phyloP scores from a whole-genome alignment of 1,140 invertebrate genomes.

The Marisa cornuarietis region DNA sequence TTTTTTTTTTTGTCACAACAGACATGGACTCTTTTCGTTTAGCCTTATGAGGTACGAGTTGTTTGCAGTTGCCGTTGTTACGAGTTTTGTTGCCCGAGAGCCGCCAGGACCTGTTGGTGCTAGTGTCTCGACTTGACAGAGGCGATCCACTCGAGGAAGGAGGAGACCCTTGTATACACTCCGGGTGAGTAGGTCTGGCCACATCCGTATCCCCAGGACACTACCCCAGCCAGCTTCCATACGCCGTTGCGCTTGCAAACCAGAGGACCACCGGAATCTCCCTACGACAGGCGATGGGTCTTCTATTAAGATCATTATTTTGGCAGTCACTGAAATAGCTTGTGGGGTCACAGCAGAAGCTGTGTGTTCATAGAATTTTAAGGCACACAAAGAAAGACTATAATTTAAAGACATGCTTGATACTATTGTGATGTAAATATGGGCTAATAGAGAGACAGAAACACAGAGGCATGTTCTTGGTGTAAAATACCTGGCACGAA shows the following conservation, averaged over 20 bases:
- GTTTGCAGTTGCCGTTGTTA: no score
- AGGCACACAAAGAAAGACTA: no score
- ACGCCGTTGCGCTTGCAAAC: conserved; percentile 70
- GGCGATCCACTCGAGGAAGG: conserved; percentile 12
- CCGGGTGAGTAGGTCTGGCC: conserved; percentile 91
- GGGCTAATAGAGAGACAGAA: neutral
- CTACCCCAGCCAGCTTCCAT: conserved; percentile 73
- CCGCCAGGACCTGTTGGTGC: neutral
- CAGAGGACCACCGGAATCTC: conserved; percentile 77
- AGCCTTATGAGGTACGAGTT: no score
- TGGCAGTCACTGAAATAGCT: no score
- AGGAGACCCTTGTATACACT: conserved; percentile 79
- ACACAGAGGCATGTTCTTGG: neutral
- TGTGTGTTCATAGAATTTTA: no score
- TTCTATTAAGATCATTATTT: no score
- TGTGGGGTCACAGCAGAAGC: no score
- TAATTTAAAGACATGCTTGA: no score
- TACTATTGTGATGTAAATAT: no score
- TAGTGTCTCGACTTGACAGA: neutral
- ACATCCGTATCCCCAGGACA: conserved; percentile 92
- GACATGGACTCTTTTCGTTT: no score
- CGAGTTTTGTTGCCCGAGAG: no score
- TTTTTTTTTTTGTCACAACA: no score
- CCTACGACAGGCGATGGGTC: conserved; percentile 62
- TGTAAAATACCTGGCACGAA: conserved; percentile 45